phyloP scores from a whole-genome alignment of 2,888 invertebrate genomes.

The Anticlea derivata region DNA sequence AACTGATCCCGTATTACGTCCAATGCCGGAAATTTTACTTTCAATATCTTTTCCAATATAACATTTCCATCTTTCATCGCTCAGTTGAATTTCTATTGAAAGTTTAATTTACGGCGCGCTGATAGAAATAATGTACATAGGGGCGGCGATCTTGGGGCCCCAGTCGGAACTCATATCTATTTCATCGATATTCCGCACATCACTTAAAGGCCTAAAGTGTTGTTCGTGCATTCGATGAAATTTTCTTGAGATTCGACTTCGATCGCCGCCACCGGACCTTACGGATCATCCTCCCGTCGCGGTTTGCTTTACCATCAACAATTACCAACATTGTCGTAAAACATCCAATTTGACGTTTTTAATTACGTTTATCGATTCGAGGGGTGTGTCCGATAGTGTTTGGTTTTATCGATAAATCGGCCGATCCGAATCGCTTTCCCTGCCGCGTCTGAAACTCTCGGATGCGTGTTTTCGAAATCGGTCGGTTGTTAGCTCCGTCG shows the following conservation, averaged over 20 bases:
- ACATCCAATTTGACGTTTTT: conserved; percentile 60
- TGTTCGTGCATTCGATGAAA: conserved; percentile 70
- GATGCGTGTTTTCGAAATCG: conserved; percentile 52
- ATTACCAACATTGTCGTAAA: conserved; percentile 60
- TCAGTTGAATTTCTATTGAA: conserved; percentile 41
- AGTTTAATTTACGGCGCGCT: conserved; percentile 56
- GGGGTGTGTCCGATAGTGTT: conserved; percentile 78
- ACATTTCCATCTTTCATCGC: conserved; percentile 18
- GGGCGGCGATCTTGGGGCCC: conserved; percentile 76
- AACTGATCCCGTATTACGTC: conserved; percentile 62
- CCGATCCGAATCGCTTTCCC: conserved; percentile 49
- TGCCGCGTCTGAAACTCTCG: conserved; percentile 35
- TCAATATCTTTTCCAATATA: conserved; percentile 37
- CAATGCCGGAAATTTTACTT: conserved; percentile 59
- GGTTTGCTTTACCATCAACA: conserved; percentile 34
- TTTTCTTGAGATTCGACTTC: conserved; percentile 66
- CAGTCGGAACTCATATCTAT: conserved; percentile 64
- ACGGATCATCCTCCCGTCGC: conserved; percentile 65
- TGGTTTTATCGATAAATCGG: conserved; percentile 62
- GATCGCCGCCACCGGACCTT: conserved; percentile 70
- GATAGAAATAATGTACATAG: conserved; percentile 57
- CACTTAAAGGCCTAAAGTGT: conserved; percentile 80
- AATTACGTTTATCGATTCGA: conserved; percentile 58
- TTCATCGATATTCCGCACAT: conserved; percentile 67
- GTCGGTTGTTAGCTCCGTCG: conserved; percentile 64